These are phyloP conservation scores for Athene noctua DNA, from an alignment of 2,113 vertebrate genomes.

Conservation along the genomic window DNA sequence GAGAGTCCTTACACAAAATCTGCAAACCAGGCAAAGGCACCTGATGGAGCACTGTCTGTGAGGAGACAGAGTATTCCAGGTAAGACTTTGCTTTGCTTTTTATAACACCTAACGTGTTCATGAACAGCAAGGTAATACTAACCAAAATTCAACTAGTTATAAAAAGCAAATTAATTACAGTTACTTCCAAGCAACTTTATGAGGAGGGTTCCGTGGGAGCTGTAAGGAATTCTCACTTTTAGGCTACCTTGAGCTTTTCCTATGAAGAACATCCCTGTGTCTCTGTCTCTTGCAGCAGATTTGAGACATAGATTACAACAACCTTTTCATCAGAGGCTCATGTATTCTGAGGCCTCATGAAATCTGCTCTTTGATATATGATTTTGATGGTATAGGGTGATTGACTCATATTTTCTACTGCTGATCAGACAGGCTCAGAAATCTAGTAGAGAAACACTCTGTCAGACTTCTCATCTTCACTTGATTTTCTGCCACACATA, in stretches of 20 bases:
- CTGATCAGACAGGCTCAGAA: background rate
- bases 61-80: constrained; percentile 98
- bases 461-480: background rate
- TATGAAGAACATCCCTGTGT: background rate
- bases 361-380: background rate
- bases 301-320: background rate
- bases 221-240: background rate
- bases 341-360: background rate
- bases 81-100: constrained; percentile 71
- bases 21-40: constrained; percentile 88
- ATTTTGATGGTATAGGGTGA: rapidly evolving
- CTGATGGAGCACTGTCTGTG: constrained; percentile 94
- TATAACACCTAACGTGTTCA: background rate
- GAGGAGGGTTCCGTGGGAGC: background rate
- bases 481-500: background rate
- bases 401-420: background rate
- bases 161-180: constrained; percentile 6
- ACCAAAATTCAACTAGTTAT: background rate
- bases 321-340: background rate
- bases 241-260: background rate
- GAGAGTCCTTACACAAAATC: constrained; percentile 98
- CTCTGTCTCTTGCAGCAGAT: background rate
- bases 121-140: background rate
- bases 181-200: background rate
- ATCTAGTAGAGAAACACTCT: background rate